Evolutionary conservation across 2,888 invertebrate genomes (phyloP), one percentile per base, ranked within the genome.

Genomic region (Cosmia pyralina): DNA sequence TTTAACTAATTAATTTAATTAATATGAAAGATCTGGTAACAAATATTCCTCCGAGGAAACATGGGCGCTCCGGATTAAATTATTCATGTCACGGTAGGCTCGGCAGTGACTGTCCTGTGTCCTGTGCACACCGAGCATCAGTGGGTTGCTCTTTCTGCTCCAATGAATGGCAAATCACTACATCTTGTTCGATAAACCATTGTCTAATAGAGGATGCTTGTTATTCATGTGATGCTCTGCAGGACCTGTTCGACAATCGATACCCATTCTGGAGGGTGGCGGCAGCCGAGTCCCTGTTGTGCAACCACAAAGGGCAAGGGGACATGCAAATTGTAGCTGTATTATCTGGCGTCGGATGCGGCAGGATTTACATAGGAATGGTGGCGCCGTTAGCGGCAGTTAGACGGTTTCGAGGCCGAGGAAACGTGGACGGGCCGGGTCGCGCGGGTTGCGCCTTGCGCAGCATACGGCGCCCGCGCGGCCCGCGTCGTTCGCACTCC

Each of bases 281-380:
- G 72, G 79, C 68, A 75, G 82, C 71, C 77, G 84, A 88, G 82
- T 86, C 87, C 85, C 85, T 85, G 89, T 90, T 91, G 89, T 89
- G 87, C 80, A 82, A 84, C 89, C 89, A 93, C 93, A 94, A 94
- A 94, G 92, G 92, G 91, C 92, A 91, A 89, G 88, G 91, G 91
- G 91, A 92, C 92, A 94, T 94, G 95, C 94, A 95, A 95, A 96
- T 95, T 92, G 90, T 83, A 88, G 85, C 90, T 91, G 90, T 91
- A 95, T 94, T 95, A 94, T 94, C 92, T 90, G 89, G 85, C 90
- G 90, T 91, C 91, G 93, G 91, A 92, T 93, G 92, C 92, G 89
- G 88, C 78, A 87, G 87, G 91, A 96, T 96, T 96, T 93, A 94
- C 96, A 96, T 95, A 95, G 95, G 92, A 95, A 95, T 95, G 91